Evolutionary conservation across 1,140 invertebrate genomes (phyloP).

Genomic region (Drosophila kepulauana): DNA sequence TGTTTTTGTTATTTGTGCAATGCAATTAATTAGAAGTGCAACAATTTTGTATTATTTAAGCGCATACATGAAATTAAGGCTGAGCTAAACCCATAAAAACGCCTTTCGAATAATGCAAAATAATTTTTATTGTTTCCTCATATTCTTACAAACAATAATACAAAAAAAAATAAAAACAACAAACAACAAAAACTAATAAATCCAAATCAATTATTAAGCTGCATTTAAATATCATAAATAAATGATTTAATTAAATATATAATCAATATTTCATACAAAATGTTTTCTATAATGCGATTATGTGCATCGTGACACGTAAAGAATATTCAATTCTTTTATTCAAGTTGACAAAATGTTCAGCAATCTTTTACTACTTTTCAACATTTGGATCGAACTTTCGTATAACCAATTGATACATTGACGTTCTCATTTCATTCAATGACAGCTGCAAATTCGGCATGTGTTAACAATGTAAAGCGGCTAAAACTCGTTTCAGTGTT

Average conservation of each 20-base stretch:
- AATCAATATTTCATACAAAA: no score
- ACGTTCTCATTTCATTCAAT: background rate
- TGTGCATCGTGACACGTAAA: no score
- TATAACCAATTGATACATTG: background rate
- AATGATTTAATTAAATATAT: no score
- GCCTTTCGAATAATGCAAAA: background rate
- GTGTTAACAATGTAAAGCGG: background rate
- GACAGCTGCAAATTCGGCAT: background rate
- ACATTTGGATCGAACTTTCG: no score
- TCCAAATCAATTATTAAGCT: no score
- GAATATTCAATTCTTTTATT: no score
- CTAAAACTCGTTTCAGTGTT: background rate
- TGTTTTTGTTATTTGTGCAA: constrained; percentile 36
- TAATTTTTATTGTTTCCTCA: background rate
- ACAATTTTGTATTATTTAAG: constrained; percentile 22
- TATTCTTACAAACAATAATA: background rate
- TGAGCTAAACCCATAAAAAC: background rate
- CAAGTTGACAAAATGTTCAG: no score
- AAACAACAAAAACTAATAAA: no score
- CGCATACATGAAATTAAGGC: constrained; percentile 7
- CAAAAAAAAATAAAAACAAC: background rate
- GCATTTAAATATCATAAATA: no score
- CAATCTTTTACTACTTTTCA: no score
- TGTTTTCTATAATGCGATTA: no score
- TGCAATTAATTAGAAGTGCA: constrained; percentile 69